Base-by-base conservation (phyloP, 2,888 invertebrate genomes). In the Mythimna impura region DNA sequence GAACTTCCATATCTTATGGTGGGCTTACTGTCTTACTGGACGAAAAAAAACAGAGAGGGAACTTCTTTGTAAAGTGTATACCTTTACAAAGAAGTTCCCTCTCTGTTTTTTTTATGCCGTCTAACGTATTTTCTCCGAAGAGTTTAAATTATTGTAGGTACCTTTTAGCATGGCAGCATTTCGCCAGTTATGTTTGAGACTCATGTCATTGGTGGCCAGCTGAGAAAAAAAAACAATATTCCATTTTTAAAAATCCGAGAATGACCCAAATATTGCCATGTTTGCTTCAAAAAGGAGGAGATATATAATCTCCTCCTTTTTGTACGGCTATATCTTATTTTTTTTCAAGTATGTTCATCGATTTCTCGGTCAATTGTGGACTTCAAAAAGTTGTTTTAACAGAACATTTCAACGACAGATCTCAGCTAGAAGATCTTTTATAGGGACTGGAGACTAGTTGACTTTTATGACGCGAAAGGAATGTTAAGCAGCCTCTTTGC, bases 1-100 rank as follows among this genome's bases (percentile, higher is more conserved):
- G 34, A 66, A 68, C 66, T 66, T 54, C 81, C 25, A 36, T 74
- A 54, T 40, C 47, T 64, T 66, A 66, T 60, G 54, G 22, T 68
- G 34, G 71, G 12, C 30, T 55, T 50, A 22, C 47, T 40, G 30
- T 14, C 47, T 40, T 22, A 14, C n/a, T 57, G 30, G 25, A 30
- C 3, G 47, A n/a, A n/a, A n/a, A n/a, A n/a, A n/a, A n/a, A n/a
- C n/a, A n/a, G n/a, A n/a, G n/a, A n/a, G n/a, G n/a, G n/a, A n/a
- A n/a, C n/a, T n/a, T n/a, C n/a, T n/a, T n/a, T n/a, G n/a, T n/a
- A n/a, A n/a, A n/a, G n/a, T n/a, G n/a, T n/a, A n/a, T n/a, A n/a
- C n/a, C 34, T 62, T 40, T 57, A 17, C 34, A 30, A 43, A n/a
- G 25, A 25, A 60, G n/a, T n/a, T 12, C 22, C 30, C 25, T 55